Evolutionary conservation across 2,888 invertebrate genomes (phyloP).

Genomic region (Drosophila merina): DNA sequence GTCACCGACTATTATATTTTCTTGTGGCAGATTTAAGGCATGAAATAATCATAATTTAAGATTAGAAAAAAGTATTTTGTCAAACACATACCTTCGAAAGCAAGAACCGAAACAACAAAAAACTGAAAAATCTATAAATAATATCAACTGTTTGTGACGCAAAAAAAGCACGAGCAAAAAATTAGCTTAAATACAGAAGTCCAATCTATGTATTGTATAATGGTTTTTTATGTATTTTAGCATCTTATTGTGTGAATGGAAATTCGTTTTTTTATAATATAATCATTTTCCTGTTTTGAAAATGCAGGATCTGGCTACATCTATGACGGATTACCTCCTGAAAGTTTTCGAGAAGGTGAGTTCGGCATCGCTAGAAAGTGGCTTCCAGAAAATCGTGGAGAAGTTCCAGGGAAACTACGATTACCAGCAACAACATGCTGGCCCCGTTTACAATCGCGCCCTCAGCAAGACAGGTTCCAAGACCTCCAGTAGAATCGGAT

Average conservation of each 20-base stretch:
- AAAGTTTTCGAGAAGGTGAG: constrained; percentile 40
- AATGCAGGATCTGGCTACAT: constrained; percentile 43
- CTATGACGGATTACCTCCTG: constrained; percentile 45
- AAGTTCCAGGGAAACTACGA: constrained; percentile 39
- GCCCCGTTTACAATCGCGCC: neutral
- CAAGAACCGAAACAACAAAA: neutral
- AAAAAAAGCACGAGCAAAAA: constrained; percentile 1
- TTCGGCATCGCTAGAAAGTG: constrained; percentile 60
- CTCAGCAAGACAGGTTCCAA: neutral
- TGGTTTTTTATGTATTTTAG: neutral
- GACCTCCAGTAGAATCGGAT: neutral
- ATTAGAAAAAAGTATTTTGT: constrained; percentile 1
- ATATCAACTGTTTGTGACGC: neutral
- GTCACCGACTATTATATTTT: neutral
- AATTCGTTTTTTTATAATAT: neutral
- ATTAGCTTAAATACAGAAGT: neutral
- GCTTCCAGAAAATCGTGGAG: constrained; percentile 51
- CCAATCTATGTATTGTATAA: neutral
- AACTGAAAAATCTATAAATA: constrained; percentile 1
- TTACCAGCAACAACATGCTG: neutral
- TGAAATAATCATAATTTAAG: constrained; percentile 1
- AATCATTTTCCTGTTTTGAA: neutral
- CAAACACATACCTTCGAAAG: constrained; percentile 2
- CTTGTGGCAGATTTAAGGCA: neutral
- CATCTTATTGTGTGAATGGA: neutral